phyloP scores from a whole-genome alignment of 2,113 vertebrate genomes.

The Pangasianodon gigas region DNA sequence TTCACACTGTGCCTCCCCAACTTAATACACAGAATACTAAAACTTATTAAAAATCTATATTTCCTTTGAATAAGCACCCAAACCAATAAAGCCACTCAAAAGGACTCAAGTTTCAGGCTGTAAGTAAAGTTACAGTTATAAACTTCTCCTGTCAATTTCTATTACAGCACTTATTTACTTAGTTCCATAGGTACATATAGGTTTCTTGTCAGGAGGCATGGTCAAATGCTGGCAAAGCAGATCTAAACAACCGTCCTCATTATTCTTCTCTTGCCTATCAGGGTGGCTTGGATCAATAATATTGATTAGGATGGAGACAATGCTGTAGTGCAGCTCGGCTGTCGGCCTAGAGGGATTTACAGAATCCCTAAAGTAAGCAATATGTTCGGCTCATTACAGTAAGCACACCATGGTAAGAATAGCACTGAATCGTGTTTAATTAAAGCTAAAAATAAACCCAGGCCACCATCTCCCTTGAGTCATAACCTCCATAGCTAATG shows the following conservation, averaged over 20 bases:
- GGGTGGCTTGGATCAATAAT: conserved; percentile 38
- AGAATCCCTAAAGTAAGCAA: conserved; percentile 50
- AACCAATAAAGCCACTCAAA: background rate
- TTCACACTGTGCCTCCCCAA: background rate
- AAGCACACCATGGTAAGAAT: conserved; percentile 5
- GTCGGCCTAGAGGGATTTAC: conserved; percentile 30
- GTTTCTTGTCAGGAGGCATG: conserved; percentile 7
- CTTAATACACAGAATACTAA: background rate
- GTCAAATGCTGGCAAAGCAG: conserved; percentile 45
- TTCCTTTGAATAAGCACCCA: background rate
- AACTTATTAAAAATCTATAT: background rate
- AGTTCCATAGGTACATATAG: background rate
- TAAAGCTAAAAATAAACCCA: conserved; percentile 47
- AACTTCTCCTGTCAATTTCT: conserved; percentile 9
- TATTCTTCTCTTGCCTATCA: conserved; percentile 52
- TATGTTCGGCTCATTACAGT: conserved; percentile 41
- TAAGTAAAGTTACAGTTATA: background rate
- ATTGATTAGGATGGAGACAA: conserved; percentile 45
- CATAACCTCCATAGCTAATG: conserved; percentile 33
- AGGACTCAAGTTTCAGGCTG: background rate
- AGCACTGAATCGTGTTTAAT: conserved; percentile 43
- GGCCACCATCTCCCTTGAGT: conserved; percentile 30
- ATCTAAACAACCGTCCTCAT: conserved; percentile 37
- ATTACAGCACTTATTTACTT: background rate
- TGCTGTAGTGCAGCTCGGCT: conserved; percentile 15